Evolutionary conservation across 1,140 invertebrate species (phyloP), one percentile per base, ranked within the genome.

Genomic region (Dinoponera quadriceps): DNA sequence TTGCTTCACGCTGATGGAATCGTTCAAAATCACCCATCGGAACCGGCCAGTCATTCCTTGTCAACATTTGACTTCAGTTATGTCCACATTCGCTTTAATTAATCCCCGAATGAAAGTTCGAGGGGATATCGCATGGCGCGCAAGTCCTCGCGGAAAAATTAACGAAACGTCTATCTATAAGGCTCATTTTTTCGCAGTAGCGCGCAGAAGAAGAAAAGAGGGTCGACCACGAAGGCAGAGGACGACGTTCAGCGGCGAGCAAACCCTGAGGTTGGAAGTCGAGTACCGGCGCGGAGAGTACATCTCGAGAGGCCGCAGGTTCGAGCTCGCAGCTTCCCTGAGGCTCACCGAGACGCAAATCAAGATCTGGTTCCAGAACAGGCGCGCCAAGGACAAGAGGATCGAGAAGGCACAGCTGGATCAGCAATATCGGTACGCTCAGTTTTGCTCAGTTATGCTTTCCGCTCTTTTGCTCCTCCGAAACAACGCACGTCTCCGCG

Each of bases 331-430:
- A 0, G 96, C 97, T 82, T 95, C 96, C 0, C 93, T 99, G 27
- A 95, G 96, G 62, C 94, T 99, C 9, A 98, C 97, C 2, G 98
- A 99, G 93, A 99, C 98, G 0, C 98, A 98, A 94, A 98, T 99
- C 68, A 99, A 99, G 94, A 99, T 99, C 83, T 99, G 98, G 98
- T 99, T 99, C 92, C 98, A 99, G 94, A 99, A 99, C 93, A 95
- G 98, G 63, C 95, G 98, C 85, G 98, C 98, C 11, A 99, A 99
- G 93, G 98, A 99, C 91, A 99, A 99, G 94, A 95, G 98, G 65
- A 98, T 99, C 80, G 98, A 99, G 91, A 99, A 99, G 91, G 98
- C 98, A 0, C 98, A 99, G 74, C 95, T 98, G 33, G 98, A 99
- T 94, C 98, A 99, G 90, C 98, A 98, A 84, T 98, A 98, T 92